Conservation (phyloP, 2,888 invertebrate genomes). For the Melangyna quadrimaculata region DNA sequence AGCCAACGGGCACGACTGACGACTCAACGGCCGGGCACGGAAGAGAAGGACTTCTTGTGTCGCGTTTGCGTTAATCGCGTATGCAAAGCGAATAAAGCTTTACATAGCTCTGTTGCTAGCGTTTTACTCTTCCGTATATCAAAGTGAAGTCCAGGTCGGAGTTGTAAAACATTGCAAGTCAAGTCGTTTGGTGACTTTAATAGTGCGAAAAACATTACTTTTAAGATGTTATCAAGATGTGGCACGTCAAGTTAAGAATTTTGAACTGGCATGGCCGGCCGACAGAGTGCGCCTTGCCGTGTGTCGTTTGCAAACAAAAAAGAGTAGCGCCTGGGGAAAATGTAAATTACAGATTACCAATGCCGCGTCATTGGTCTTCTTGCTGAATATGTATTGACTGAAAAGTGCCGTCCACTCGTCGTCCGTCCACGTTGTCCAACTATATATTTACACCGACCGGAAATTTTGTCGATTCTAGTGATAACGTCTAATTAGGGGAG, state of each 20-base stretch:
- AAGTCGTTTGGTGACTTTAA: conserved; percentile 71
- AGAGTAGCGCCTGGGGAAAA: conserved; percentile 15
- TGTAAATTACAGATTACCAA: conserved; percentile 60
- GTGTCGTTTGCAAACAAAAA: conserved; percentile 9
- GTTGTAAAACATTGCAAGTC: conserved; percentile 69
- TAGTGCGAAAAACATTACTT: conserved; percentile 71
- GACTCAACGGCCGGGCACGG: neutral
- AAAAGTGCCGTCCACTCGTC: conserved; percentile 19
- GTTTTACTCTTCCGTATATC: conserved; percentile 60
- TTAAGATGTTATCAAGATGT: conserved; percentile 68
- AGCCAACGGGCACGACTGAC: neutral
- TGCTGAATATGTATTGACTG: conserved; percentile 40
- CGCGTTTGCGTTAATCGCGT: conserved; percentile 21
- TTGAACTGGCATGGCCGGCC: neutral
- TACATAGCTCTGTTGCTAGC: conserved; percentile 11
- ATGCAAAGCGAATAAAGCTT: conserved; percentile 50
- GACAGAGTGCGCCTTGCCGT: neutral
- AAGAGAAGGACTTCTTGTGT: conserved; percentile 24
- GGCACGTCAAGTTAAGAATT: conserved; percentile 68
- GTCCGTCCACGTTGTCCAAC: neutral
- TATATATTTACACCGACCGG: neutral
- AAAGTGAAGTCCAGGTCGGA: conserved; percentile 57
- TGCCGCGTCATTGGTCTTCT: conserved; percentile 24
- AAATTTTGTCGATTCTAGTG: conserved; percentile 59
- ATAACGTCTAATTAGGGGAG: conserved; percentile 70